Base-by-base conservation (phyloP, 2,888 invertebrate species). In the Agrotis exclamationis region DNA sequence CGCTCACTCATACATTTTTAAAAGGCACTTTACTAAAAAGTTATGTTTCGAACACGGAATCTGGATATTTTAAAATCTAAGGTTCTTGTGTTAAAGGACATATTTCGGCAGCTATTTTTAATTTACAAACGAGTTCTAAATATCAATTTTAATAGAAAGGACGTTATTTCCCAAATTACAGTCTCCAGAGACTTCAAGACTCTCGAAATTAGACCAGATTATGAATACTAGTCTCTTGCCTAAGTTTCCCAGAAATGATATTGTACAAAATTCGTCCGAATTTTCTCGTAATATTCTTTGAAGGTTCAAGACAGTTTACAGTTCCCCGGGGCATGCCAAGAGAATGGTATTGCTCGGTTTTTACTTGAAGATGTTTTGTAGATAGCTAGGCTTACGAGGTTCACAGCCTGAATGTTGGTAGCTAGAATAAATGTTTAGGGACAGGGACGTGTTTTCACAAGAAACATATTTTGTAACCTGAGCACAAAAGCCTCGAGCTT, bases 251-350 rank as follows among this genome's bases (percentile, higher is more conserved):
- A 53, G 45, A 73, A 73, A 79, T 73, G 47, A 28, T 65, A 39
- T 39, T 39, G 33, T 33, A 73, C 54, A n/a, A 33, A 75, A 75
- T 75, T 78, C 45, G 3, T 48, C 22, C 18, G 58, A 45, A 59
- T 53, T 24, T 63, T 63, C 47, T 53, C 22, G 57, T 57, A 62
- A 79, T 64, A 76, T 79, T 79, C 60, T 73, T 79, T 79, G 74
- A 60, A 65, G 50, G 64, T 71, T 78, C 28, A n/a, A 44, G 73
- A 73, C 60, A 51, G 75, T 72, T 70, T 47, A 51, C n/a, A 20
- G 39, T 45, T 47, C 75, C 79, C 75, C 14, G 4, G 79, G 59
- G 75, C n/a, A n/a, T 18, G 20, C 2, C 1, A 13, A n/a, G 24
- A 54, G 48, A 22, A 44, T 39, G 22, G 44, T 54, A 74, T 72